Conservation (phyloP, 2,888 invertebrate species). For the Limnephilus marmoratus region DNA sequence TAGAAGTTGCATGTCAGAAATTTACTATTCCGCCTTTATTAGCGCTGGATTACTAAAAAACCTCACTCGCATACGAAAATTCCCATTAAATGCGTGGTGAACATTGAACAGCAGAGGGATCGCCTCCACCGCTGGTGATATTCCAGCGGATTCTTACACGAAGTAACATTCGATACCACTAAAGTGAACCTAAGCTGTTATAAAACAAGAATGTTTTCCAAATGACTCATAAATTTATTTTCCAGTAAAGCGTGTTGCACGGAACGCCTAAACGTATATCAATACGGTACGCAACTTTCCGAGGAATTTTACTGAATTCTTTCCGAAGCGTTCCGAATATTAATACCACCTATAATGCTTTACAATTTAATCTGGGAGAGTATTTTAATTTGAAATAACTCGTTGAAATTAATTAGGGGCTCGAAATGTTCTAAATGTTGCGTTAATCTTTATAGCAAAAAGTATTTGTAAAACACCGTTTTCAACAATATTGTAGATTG, state of each 20-base stretch:
- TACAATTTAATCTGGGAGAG: not conserved
- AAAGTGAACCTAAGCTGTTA: slow-evolving; percentile 28
- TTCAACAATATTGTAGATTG: not conserved
- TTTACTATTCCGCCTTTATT: not conserved
- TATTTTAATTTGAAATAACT: not conserved
- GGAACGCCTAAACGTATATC: slow-evolving; percentile 16
- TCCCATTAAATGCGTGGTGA: not conserved
- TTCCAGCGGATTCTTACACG: slow-evolving; percentile 25
- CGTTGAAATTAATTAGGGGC: not conserved
- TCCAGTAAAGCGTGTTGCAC: slow-evolving; percentile 30
- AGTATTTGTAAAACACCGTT: not conserved
- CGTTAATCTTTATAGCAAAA: not conserved
- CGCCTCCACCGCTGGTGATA: not conserved
- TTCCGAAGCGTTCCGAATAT: not conserved
- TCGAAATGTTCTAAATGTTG: not conserved
- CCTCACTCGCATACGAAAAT: not conserved
- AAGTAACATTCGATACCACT: not conserved
- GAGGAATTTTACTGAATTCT: not conserved
- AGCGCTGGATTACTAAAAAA: not conserved
- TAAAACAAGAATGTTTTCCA: slow-evolving; percentile 46
- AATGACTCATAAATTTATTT: slow-evolving; percentile 46
- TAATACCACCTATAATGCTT: not conserved
- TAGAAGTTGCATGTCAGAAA: not conserved
- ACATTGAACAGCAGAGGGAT: not conserved
- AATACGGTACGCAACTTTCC: slow-evolving; percentile 14